These are phyloP conservation scores for Pilophorus perplexus DNA, from an alignment of 2,888 invertebrate genomes.

Conservation along the genomic window DNA sequence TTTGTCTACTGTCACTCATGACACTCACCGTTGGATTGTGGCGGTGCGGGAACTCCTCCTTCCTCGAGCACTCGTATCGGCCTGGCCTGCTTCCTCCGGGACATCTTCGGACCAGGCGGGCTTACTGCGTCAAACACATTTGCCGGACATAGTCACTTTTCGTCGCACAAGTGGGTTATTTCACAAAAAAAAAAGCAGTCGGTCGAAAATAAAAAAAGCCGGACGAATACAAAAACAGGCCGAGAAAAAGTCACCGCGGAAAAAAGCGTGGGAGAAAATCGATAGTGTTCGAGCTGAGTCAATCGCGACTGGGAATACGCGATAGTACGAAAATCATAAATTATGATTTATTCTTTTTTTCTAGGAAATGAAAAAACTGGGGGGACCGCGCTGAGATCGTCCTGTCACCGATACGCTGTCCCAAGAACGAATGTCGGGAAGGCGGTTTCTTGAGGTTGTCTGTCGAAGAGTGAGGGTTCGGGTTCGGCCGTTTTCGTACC, in stretches of 20 bases:
- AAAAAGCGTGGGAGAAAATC: too few species aligned
- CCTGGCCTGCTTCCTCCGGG: slow-evolving; percentile 58
- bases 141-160: slow-evolving; percentile 25
- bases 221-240: too few species aligned
- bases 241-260: too few species aligned
- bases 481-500: slow-evolving; percentile 4
- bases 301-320: not conserved
- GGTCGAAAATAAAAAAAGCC: not conserved
- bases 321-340: too few species aligned
- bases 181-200: not conserved
- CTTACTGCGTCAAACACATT: slow-evolving; percentile 32
- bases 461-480: slow-evolving; percentile 27
- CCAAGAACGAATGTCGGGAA: slow-evolving; percentile 40
- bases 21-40: slow-evolving; percentile 46
- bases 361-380: not conserved
- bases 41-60: slow-evolving; percentile 50
- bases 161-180: slow-evolving; percentile 13
- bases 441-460: slow-evolving; percentile 30
- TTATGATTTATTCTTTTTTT: not conserved
- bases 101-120: slow-evolving; percentile 52
- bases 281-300: too few species aligned
- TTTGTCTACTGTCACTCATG: too few species aligned
- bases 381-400: slow-evolving; percentile 29
- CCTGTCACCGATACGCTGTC: slow-evolving; percentile 37
- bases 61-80: slow-evolving; percentile 57